Base-by-base conservation (phyloP, 2,888 invertebrate species). In the Meta bourneti region DNA sequence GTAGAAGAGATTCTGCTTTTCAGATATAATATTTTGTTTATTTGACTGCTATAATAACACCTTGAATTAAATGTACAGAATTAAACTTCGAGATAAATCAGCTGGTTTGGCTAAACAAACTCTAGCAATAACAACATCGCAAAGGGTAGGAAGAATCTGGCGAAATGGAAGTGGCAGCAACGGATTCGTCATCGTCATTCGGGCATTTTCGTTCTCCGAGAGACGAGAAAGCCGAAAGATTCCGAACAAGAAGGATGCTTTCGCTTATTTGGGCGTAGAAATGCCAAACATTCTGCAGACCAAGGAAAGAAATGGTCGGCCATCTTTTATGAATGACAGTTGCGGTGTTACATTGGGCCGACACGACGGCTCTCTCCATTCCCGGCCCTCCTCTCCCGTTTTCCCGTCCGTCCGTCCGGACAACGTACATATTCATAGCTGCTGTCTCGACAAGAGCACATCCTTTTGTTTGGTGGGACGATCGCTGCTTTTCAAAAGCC, bases 181-280 rank as follows among this genome's bases (percentile, higher is more conserved):
- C n/a, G 48, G 51, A 77, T 77, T n/a, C 49, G 51, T 77, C 77
- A 77, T 77, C 77, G 49, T 77, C 77, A 49, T 51, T 11, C 20
- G 20, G 20, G 34, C 34, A 34, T 34, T 34, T 34, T 34, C 34
- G 34, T 34, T 34, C 34, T 34, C 34, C 34, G 1, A 4, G 34
- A 20, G 20, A 20, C 20, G 74, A 74, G 34, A 34, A 74, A 74
- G 7, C 20, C 34, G 61, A 52, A 71, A 83, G 77, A 91, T 91
- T 79, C 81, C 91, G 87, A 91, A 82, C n/a, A 87, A 87, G 91
- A 91, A 83, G 78, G 91, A 91, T 91, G 82, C 82, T 71, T 34
- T 79, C 87, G 91, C 83, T 91, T 91, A 91, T 91, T 91, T 91
- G 91, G 83, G 91, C 86, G 91, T 78, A 87, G 91, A 87, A 87